A percentile compares a stretch with the other conserved stretches of the same genome.
Conservation (phyloP, 2,888 invertebrate species). For the Iselma pallidipennis region DNA sequence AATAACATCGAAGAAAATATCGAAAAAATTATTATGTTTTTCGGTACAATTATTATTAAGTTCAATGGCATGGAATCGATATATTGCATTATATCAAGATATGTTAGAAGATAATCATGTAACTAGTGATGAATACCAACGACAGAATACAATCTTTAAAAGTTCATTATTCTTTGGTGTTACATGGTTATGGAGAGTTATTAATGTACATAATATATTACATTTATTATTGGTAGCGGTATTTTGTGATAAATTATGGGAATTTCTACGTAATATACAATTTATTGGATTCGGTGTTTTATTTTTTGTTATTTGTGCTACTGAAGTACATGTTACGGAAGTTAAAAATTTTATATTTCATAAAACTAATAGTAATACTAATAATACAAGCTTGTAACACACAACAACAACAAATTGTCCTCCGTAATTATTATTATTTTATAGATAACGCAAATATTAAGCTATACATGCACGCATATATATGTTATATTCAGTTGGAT, state of each 20-base stretch:
- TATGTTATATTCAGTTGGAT: no score
- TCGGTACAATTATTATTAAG: slow-evolving; percentile 74
- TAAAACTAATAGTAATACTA: slow-evolving; percentile 48
- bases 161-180: slow-evolving; percentile 76
- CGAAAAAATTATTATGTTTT: slow-evolving; percentile 67
- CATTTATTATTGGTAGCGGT: slow-evolving; percentile 76
- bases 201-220: slow-evolving; percentile 77
- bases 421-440: background rate
- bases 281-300: slow-evolving; percentile 73
- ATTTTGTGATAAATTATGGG: slow-evolving; percentile 82
- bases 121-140: slow-evolving; percentile 58
- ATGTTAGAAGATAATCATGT: slow-evolving; percentile 68
- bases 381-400: slow-evolving; percentile 10
- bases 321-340: slow-evolving; percentile 73
- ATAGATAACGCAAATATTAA: no score
- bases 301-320: slow-evolving; percentile 67
- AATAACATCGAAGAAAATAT: slow-evolving; percentile 68
- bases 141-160: slow-evolving; percentile 66
- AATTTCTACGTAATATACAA: slow-evolving; percentile 71
- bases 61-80: slow-evolving; percentile 82
- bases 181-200: slow-evolving; percentile 74
- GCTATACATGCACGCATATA: no score
- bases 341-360: slow-evolving; percentile 62
- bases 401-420: background rate
- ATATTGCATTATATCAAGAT: slow-evolving; percentile 79